Evolutionary conservation across 2,888 invertebrate species (phyloP).

Genomic region (Latrodectus elegans): DNA sequence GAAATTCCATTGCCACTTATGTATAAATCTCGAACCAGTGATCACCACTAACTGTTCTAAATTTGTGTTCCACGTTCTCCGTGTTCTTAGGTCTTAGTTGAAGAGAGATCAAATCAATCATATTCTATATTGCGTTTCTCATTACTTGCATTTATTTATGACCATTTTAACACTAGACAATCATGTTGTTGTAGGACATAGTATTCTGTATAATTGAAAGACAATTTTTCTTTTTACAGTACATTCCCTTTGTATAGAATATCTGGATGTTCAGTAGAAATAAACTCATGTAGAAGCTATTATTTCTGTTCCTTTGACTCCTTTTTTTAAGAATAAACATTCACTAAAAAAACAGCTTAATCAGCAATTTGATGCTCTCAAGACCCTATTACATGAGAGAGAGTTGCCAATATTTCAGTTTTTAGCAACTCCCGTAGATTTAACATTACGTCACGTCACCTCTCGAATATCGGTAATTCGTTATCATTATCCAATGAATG

Average conservation of each 20-base stretch:
- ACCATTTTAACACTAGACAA: constrained; percentile 13
- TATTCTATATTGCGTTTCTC: background rate
- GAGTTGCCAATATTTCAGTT: too few species aligned
- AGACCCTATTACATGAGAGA: too few species aligned
- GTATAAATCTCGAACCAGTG: background rate
- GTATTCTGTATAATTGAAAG: background rate
- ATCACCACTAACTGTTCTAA: background rate
- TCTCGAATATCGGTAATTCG: too few species aligned
- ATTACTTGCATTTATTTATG: constrained; percentile 24
- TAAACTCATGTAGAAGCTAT: background rate
- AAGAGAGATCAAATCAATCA: too few species aligned
- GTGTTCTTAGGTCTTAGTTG: too few species aligned
- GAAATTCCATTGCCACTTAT: background rate
- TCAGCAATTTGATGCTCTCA: too few species aligned
- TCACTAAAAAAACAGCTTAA: too few species aligned
- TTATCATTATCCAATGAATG: too few species aligned
- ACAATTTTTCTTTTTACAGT: background rate
- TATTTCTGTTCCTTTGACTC: background rate
- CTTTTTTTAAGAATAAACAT: background rate
- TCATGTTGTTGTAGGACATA: constrained; percentile 6
- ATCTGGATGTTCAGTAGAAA: background rate
- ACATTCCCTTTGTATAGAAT: constrained; percentile 13
- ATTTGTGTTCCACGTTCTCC: too few species aligned
- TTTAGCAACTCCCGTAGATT: too few species aligned
- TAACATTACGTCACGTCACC: too few species aligned